phyloP scores from a whole-genome alignment of 2,113 vertebrate genomes.

The Halcyon senegalensis region DNA sequence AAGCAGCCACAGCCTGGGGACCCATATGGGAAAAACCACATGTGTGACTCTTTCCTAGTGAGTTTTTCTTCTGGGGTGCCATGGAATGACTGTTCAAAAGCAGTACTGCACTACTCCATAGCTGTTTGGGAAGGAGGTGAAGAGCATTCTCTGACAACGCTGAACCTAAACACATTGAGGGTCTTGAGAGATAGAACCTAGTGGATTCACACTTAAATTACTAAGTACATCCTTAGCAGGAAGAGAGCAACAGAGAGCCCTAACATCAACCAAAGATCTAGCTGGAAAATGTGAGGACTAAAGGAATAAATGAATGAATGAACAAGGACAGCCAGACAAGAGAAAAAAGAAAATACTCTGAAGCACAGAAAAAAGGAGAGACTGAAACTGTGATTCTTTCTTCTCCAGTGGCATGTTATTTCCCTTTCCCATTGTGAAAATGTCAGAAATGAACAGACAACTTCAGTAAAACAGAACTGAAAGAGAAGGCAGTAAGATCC shows the following conservation, averaged over 20 bases:
- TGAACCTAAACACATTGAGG: neutral
- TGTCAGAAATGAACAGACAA: neutral
- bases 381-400: neutral
- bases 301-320: conserved; percentile 2
- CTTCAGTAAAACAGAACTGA: conserved; percentile 20
- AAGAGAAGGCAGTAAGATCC: neutral
- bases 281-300: neutral
- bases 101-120: neutral
- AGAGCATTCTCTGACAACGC: neutral
- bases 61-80: neutral
- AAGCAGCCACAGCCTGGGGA: neutral
- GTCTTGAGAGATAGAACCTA: neutral
- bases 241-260: neutral
- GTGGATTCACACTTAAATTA: neutral
- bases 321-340: neutral
- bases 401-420: conserved; percentile 23
- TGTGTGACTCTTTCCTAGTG: neutral
- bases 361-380: neutral
- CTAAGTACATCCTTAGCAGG: neutral
- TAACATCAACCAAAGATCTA: neutral
- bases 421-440: neutral
- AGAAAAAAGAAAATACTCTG: neutral
- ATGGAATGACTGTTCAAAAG: neutral
- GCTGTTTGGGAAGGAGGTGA: neutral
- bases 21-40: neutral